These are phyloP conservation scores for Dorcus parallelipipedus DNA, from an alignment of 2,888 invertebrate species.

Conservation along the genomic window DNA sequence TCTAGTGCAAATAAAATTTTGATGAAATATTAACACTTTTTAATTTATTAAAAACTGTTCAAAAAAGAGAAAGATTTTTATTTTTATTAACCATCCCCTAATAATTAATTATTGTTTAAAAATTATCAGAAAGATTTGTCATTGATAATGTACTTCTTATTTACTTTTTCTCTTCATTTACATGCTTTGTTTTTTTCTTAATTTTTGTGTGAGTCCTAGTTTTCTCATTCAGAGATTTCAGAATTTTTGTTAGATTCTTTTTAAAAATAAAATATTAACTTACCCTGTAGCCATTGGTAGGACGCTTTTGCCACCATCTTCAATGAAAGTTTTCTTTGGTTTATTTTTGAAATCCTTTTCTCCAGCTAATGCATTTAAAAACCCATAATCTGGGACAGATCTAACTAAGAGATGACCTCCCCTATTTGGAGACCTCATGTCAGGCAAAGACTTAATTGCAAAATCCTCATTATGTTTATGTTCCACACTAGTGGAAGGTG, in stretches of 20 bases:
- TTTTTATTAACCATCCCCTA: no score
- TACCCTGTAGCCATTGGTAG: constrained; percentile 58
- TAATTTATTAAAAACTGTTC: no score
- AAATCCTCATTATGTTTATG: neutral
- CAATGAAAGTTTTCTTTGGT: constrained; percentile 57
- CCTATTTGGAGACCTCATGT: constrained; percentile 21
- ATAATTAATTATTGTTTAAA: no score
- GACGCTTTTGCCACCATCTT: constrained; percentile 57
- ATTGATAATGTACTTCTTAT: no score
- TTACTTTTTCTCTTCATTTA: no score
- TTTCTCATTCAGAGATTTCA: no score
- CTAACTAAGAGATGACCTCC: constrained; percentile 32
- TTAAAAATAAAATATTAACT: constrained; percentile 6
- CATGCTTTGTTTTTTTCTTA: no score
- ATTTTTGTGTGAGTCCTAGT: no score
- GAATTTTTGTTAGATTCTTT: neutral
- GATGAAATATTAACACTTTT: no score
- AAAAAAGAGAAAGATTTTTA: no score
- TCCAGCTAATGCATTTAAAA: constrained; percentile 41
- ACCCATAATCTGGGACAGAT: constrained; percentile 42
- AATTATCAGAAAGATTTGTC: no score
- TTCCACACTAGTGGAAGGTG: constrained; percentile 25
- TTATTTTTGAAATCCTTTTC: constrained; percentile 50
- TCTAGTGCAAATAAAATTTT: no score
- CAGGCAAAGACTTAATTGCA: constrained; percentile 31